Evolutionary conservation across 2,113 vertebrate genomes (phyloP).

Genomic region (Xenopus borealis): DNA sequence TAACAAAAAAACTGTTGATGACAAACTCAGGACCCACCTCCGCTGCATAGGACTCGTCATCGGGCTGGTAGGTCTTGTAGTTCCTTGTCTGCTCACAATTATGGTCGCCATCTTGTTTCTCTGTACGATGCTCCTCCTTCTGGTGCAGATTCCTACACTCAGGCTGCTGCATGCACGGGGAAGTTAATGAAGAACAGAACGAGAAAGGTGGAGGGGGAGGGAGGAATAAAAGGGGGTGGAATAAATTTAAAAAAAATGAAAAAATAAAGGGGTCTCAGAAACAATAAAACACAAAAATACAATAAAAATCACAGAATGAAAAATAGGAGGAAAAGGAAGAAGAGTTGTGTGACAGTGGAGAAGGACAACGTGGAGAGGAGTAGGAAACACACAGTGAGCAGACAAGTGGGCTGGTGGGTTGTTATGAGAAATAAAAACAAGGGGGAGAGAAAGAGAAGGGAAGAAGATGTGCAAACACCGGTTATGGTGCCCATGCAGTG

Average conservation of each 20-base stretch:
- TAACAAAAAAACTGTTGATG: no score
- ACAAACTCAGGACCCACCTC: constrained; percentile 62
- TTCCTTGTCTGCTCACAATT: constrained; percentile 62
- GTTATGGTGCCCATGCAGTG: constrained; percentile 79
- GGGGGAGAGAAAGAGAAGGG: constrained; percentile 59
- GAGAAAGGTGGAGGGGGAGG: constrained; percentile 57
- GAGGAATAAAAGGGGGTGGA: constrained; percentile 13
- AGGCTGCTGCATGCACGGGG: constrained; percentile 88
- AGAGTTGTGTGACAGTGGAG: constrained; percentile 78
- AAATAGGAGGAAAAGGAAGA: constrained; percentile 87
- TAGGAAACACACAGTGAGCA: constrained; percentile 78
- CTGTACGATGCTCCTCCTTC: constrained; percentile 58
- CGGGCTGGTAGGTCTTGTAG: constrained; percentile 66
- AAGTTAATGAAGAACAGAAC: constrained; percentile 84
- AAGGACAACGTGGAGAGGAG: constrained; percentile 80
- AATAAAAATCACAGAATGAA: constrained; percentile 81
- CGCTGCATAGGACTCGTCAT: constrained; percentile 72
- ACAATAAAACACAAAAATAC: constrained; percentile 60
- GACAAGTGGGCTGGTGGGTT: constrained; percentile 73
- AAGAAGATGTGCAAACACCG: constrained; percentile 71
- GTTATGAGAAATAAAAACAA: constrained; percentile 54
- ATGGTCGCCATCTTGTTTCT: constrained; percentile 62
- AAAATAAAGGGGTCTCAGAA: constrained; percentile 39
- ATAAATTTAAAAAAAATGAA: constrained; percentile 4
- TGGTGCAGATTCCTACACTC: constrained; percentile 85